A percentile compares a stretch with the other conserved stretches of the same genome.
Conservation (phyloP, 2,797 vertebrate genomes). For the Phataginus tricuspis region DNA sequence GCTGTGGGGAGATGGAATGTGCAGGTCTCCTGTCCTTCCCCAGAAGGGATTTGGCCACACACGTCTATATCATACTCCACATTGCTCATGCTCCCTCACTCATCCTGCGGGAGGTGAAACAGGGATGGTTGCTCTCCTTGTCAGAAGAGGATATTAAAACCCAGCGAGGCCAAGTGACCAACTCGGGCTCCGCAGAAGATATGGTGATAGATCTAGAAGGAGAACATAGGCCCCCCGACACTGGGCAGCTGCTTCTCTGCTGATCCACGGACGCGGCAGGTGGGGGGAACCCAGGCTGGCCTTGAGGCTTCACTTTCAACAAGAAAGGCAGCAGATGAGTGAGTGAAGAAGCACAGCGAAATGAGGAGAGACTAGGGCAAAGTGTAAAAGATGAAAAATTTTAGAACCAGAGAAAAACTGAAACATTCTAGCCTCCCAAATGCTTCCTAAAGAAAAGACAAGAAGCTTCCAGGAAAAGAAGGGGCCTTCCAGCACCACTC, state of each 20-base stretch:
- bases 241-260: background rate
- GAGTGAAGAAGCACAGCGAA: background rate
- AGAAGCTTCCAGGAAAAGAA: constrained; percentile 69
- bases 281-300: background rate
- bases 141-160: background rate
- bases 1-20: background rate
- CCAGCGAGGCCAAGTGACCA: background rate
- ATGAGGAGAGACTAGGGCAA: constrained; percentile 39
- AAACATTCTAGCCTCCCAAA: constrained; percentile 60
- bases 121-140: background rate
- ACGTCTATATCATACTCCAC: background rate
- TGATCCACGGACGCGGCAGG: rapidly evolving
- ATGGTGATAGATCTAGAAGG: background rate
- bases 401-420: background rate
- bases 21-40: background rate
- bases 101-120: background rate
- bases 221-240: background rate
- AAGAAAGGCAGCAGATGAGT: background rate
- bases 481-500: background rate
- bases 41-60: background rate
- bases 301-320: background rate
- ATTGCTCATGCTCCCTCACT: background rate
- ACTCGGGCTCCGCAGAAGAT: background rate
- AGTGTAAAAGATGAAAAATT: constrained; percentile 41
- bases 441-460: constrained; percentile 56